These are phyloP conservation scores for Chiroxiphia lanceolata DNA, from an alignment of 2,797 vertebrate genomes.

Conservation along the genomic window DNA sequence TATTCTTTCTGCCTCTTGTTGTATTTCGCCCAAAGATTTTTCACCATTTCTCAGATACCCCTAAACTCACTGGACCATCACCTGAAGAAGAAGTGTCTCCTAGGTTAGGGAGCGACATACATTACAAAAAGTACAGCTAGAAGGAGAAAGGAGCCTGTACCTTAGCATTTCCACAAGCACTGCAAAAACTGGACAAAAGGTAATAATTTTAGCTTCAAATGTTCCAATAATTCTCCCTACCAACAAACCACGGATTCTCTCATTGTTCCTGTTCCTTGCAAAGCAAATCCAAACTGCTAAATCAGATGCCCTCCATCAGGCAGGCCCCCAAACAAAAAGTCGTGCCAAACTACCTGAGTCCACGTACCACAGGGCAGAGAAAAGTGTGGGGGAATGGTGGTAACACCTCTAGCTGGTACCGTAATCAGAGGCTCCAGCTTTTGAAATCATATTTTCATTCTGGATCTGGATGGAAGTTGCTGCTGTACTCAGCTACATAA, in stretches of 20 bases:
- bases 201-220: background rate
- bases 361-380: fast-evolving
- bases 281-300: background rate
- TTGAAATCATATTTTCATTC: background rate
- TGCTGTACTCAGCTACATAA: background rate
- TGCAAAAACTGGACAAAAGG: background rate
- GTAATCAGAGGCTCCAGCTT: background rate
- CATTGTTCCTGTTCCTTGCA: background rate
- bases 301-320: background rate
- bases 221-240: background rate
- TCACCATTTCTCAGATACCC: background rate
- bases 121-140: background rate
- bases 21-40: background rate
- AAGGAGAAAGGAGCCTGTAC: background rate
- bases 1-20: background rate
- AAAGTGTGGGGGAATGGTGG: background rate
- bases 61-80: background rate
- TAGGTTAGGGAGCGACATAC: background rate
- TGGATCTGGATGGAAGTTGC: background rate
- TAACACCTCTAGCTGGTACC: background rate
- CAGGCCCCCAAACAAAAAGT: background rate
- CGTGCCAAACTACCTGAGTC: fast-evolving
- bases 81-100: background rate
- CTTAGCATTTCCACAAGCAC: background rate
- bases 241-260: fast-evolving